A percentile compares a stretch with the other conserved stretches of the same genome.
Evolutionary conservation across 2,113 vertebrate genomes (phyloP).

Genomic region (Clarias macrocephalus): DNA sequence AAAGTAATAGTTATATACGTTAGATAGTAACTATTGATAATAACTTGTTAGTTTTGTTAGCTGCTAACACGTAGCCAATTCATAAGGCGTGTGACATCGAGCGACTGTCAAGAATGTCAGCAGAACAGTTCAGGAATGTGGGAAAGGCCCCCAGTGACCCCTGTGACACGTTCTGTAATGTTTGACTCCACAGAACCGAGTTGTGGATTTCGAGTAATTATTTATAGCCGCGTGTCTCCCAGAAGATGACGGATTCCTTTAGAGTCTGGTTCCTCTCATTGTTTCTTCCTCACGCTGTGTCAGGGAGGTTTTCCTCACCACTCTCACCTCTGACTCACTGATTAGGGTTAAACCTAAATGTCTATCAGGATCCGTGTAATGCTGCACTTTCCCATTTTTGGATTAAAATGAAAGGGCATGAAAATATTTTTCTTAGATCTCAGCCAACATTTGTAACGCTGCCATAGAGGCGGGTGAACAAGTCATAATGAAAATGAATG

Average conservation of each 20-base stretch:
- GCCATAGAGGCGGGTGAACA: not conserved
- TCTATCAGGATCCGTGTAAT: not conserved
- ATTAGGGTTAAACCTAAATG: not conserved
- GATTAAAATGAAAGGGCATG: not conserved
- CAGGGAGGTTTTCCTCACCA: not conserved
- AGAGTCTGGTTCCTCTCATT: not conserved
- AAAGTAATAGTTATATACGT: too few relatives aligned
- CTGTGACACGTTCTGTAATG: not conserved
- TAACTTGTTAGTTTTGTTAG: too few relatives aligned
- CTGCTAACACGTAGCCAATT: too few relatives aligned
- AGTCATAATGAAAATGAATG: not conserved
- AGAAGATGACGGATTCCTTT: not conserved
- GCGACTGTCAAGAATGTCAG: too few relatives aligned
- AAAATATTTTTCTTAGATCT: not conserved
- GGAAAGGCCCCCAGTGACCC: not conserved
- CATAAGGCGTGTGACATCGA: too few relatives aligned
- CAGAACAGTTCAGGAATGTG: too few relatives aligned
- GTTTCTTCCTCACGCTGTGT: not conserved
- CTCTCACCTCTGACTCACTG: not conserved
- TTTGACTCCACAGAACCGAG: not conserved
- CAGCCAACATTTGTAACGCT: not conserved
- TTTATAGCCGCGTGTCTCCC: not conserved
- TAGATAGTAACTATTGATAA: too few relatives aligned
- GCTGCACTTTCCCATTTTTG: not conserved
- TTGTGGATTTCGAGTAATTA: not conserved